Base-by-base conservation (phyloP, 2,797 vertebrate species). In the Ctenosaura bakeri region DNA sequence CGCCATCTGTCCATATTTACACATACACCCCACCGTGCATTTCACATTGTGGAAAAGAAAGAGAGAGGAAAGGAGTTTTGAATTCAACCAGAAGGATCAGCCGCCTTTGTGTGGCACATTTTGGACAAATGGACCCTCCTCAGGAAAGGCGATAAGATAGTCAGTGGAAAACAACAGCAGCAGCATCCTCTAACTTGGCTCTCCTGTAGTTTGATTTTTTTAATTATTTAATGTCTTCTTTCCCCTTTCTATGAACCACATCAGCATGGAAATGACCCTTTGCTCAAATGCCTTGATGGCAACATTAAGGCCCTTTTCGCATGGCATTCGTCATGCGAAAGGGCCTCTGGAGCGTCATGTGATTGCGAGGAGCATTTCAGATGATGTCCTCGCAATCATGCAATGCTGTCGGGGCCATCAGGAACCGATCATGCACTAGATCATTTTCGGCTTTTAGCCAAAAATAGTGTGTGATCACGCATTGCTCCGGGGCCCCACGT, bases 1-100 rank as follows among this genome's bases (percentile, higher is more conserved):
- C 96, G 95, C 97, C 97, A 97, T 97, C 97, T 97, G 97, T 96
- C 96, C 96, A 92, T 93, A 93, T 96, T 95, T 96, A 97, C 94
- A 93, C 78, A 93, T 92, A 93, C 88, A 95, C 93, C 92, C 94
- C 94, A 92, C 93, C 77, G 78, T 0, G 46, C 42, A 20, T 86
- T 96, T 95, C 95, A 94, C 81, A 73, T 95, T 88, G 91, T 88
- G 94, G 95, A 89, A 95, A 93, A 94, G 74, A 69, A 42, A 91
- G 89, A 92, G 88, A 94, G 35, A 93, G 94, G 69, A 89, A 90
- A 85, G 82, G 94, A 94, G 94, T 86, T 92, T 90, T 94, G 78
- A 94, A 95, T 83, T 26, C 32, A 86, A 84, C 86, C 87, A 88
- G 80, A 79, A 88, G 78, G 81, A 88, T 88, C 79, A 91, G 89